Percentiles rank a stretch among this genome's conserved stretches.
phyloP scores from a whole-genome alignment of 2,888 invertebrate species.

The Torymus tubicola region DNA sequence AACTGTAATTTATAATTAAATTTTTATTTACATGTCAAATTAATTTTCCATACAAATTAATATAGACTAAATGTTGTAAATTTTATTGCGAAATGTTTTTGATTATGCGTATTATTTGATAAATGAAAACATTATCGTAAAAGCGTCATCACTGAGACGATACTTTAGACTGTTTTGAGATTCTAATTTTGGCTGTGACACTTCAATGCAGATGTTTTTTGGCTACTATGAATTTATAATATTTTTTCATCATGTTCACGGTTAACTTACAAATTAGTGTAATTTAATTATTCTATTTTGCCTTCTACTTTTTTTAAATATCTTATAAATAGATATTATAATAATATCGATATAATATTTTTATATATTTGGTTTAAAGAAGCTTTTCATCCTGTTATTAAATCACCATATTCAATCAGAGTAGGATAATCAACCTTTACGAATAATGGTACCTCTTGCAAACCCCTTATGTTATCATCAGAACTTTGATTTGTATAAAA shows the following conservation, averaged over 20 bases:
- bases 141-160: conserved; percentile 7
- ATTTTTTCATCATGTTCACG: conserved; percentile 24
- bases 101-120: not conserved
- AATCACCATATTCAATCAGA: no score
- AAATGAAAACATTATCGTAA: not conserved
- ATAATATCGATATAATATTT: not conserved
- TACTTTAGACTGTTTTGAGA: conserved; percentile 24
- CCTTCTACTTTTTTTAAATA: not conserved
- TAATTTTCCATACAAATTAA: no score
- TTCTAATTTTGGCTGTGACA: conserved; percentile 45
- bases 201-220: conserved; percentile 16
- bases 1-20: no score
- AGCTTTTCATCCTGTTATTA: no score
- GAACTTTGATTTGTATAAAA: no score
- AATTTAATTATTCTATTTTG: conserved; percentile 13
- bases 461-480: no score
- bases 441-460: no score
- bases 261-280: conserved; percentile 9
- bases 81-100: no score
- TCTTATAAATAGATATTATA: not conserved
- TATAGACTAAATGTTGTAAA: no score
- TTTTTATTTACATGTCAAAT: no score
- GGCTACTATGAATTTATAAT: conserved; percentile 11
- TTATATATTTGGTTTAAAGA: not conserved
- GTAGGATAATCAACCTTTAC: no score